phyloP scores from a whole-genome alignment of 2,888 invertebrate species.

The Platycnemis pennipes region DNA sequence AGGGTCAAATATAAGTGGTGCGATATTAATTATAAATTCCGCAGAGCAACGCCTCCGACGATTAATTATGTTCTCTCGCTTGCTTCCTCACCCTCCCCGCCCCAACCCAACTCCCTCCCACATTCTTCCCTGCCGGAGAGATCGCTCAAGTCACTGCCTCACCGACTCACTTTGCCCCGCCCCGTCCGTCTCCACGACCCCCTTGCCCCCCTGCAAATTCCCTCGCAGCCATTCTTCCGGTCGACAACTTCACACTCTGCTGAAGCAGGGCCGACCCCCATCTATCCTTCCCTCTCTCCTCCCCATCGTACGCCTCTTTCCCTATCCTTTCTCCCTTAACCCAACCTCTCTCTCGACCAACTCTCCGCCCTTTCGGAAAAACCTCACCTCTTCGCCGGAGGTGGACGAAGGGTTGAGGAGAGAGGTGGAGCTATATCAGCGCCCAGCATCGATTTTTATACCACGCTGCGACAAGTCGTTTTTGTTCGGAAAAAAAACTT shows the following conservation, averaged over 20 bases:
- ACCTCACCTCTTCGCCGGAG: too few relatives aligned
- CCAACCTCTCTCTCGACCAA: too few relatives aligned
- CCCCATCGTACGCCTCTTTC: not conserved
- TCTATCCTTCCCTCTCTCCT: not conserved
- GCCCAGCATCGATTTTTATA: too few relatives aligned
- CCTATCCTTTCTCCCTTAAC: not conserved
- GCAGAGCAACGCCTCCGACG: not conserved
- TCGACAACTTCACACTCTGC: not conserved
- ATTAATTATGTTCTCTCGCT: constrained; percentile 18
- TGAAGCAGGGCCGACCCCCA: not conserved
- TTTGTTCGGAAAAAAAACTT: too few relatives aligned
- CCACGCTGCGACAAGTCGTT: too few relatives aligned
- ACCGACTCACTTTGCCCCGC: not conserved
- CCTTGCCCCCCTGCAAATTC: not conserved
- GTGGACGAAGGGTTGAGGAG: too few relatives aligned
- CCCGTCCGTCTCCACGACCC: not conserved
- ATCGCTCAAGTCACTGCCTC: not conserved
- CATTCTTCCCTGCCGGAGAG: not conserved
- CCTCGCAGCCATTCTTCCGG: not conserved
- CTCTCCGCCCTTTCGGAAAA: too few relatives aligned
- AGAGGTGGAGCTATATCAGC: too few relatives aligned
- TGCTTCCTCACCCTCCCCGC: not conserved
- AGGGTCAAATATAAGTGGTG: not conserved
- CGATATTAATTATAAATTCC: not conserved
- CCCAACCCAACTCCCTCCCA: not conserved